Base-by-base conservation (phyloP, 2,113 vertebrate genomes). In the Tupaia chinensis region DNA sequence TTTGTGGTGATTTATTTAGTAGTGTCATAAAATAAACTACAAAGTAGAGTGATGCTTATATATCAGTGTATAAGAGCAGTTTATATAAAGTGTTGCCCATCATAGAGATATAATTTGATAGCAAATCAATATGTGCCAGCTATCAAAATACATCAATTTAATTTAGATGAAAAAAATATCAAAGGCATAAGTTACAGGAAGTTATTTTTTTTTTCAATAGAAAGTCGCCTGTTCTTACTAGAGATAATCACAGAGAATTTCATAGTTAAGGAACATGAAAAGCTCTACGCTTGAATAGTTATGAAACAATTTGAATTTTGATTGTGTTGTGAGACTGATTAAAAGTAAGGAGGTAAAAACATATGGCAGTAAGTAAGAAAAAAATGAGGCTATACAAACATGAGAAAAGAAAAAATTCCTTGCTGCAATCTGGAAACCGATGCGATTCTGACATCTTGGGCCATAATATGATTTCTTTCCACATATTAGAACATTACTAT, bases 241-340 rank as follows among this genome's bases (percentile, higher is more conserved):
- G 73, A 74, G 93, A 89, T 60, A 93, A 58, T 44, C 56, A 69
- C 80, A 95, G 89, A 60, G 22, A 79, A 94, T 0, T 66, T 53
- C 2, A 29, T 91, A 56, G 27, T 96, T 17, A 27, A 0, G 66
- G 12, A 90, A 1, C 0, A 87, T 74, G 85, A 23, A 54, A 87
- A 89, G 68, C 14, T 95, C 16, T 79, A 63, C 14, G 5, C 17
- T 44, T 80, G 16, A 96, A 95, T 12, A 77, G 27, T 68, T 87
- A 94, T 93, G 79, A 70, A 90, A 72, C 94, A 95, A 97, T 96
- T 94, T 94, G 56, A 70, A 89, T 94, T 97, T 96, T 94, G 7
- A 69, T 97, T 97, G 19, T 94, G 11, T n/a, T 87, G 25, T 69
- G 63, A 95, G 5, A 72, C 65, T 95, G 87, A 97, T 97, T 97